phyloP scores from a whole-genome alignment of 2,113 vertebrate species.

The Charina bottae region DNA sequence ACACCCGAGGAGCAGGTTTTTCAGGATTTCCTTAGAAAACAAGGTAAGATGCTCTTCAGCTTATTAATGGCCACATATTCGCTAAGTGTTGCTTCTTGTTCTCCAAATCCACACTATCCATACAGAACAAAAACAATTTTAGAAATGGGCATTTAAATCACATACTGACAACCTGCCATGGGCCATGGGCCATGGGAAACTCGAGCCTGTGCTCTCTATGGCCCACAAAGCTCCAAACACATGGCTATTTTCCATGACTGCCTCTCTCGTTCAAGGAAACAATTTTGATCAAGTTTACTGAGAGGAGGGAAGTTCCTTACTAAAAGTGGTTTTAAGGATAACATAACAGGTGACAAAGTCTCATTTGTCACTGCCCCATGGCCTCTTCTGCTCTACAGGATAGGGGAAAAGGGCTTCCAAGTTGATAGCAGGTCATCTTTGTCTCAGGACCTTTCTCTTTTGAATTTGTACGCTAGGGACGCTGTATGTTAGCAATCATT shows the following conservation, averaged over 20 bases:
- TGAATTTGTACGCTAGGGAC: background rate
- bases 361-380: background rate
- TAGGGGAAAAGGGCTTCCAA: background rate
- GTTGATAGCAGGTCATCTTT: background rate
- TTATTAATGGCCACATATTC: background rate
- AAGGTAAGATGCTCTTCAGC: constrained; percentile 60
- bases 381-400: background rate
- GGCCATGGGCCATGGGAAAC: background rate
- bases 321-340: background rate
- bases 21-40: constrained; percentile 57
- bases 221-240: background rate
- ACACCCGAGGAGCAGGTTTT: constrained; percentile 65
- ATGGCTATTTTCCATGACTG: background rate
- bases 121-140: background rate
- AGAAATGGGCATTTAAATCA: background rate
- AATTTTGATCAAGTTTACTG: background rate
- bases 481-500: background rate
- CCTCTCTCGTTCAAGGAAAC: background rate
- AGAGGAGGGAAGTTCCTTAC: background rate
- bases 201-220: background rate
- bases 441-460: background rate
- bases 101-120: background rate
- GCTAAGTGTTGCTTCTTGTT: background rate
- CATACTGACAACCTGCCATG: background rate
- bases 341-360: background rate